Conservation (phyloP, 2,888 invertebrate species). For the Drosophila vallismaia region DNA sequence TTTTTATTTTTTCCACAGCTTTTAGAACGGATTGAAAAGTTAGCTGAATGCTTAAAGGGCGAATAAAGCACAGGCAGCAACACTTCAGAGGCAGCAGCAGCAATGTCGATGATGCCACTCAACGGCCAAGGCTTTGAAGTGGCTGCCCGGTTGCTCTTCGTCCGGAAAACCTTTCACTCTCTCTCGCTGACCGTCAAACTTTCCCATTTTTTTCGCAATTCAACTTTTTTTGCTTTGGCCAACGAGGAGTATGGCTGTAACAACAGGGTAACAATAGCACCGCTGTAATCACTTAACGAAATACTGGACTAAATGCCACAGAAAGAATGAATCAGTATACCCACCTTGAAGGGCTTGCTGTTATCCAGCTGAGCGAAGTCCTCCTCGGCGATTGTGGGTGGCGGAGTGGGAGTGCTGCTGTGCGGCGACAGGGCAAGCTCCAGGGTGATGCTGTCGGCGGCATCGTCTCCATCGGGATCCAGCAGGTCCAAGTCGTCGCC, state of each 20-base stretch:
- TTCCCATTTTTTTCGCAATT: not conserved
- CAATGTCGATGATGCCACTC: slow-evolving; percentile 41
- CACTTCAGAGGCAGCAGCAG: slow-evolving; percentile 33
- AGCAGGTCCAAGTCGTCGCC: slow-evolving; percentile 55
- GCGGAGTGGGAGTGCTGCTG: slow-evolving; percentile 66
- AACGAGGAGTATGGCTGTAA: not conserved
- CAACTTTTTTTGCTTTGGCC: slow-evolving; percentile 10
- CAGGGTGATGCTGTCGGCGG: slow-evolving; percentile 70
- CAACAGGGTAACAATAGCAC: slow-evolving; percentile 42
- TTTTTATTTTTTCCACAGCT: slow-evolving; percentile 1
- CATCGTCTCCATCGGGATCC: slow-evolving; percentile 60
- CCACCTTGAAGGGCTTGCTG: slow-evolving; percentile 73
- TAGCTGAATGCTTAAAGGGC: slow-evolving; percentile 40
- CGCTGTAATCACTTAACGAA: slow-evolving; percentile 66
- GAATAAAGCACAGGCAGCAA: slow-evolving; percentile 41
- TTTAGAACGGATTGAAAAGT: slow-evolving; percentile 33
- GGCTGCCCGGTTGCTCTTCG: slow-evolving; percentile 17
- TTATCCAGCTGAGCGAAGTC: slow-evolving; percentile 66
- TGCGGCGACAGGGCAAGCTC: slow-evolving; percentile 66
- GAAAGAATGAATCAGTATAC: slow-evolving; percentile 49
- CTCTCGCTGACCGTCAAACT: slow-evolving; percentile 21
- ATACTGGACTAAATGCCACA: slow-evolving; percentile 33
- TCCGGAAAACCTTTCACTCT: slow-evolving; percentile 14
- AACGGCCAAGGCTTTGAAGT: slow-evolving; percentile 43
- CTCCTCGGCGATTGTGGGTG: slow-evolving; percentile 62